A percentile compares a stretch with the other conserved stretches of the same genome.
phyloP scores from a whole-genome alignment of 2,797 vertebrate species.

The Sebastes nivosus region DNA sequence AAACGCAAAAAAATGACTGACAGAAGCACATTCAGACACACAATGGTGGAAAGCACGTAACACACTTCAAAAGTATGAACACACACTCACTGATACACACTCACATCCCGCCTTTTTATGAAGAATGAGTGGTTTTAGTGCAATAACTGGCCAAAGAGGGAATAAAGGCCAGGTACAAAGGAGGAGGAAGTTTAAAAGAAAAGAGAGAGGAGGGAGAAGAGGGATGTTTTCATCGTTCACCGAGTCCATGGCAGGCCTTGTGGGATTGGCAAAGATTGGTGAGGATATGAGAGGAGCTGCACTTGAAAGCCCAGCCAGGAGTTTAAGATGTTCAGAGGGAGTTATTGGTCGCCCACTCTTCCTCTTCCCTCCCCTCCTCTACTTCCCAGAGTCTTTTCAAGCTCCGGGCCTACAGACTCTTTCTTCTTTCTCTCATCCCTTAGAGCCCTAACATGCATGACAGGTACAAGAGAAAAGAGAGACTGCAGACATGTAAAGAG shows the following conservation, averaged over 20 bases:
- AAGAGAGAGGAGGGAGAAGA: slow-evolving; percentile 62
- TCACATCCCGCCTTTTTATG: background rate
- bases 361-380: slow-evolving; percentile 38
- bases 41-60: background rate
- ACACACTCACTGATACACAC: background rate
- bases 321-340: slow-evolving; percentile 79
- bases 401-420: slow-evolving; percentile 30
- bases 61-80: background rate
- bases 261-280: slow-evolving; percentile 51
- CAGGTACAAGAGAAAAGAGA: slow-evolving; percentile 48
- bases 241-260: slow-evolving; percentile 79
- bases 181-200: slow-evolving; percentile 14
- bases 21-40: slow-evolving; percentile 6
- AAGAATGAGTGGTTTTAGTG: background rate
- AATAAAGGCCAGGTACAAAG: slow-evolving; percentile 25
- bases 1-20: slow-evolving; percentile 32
- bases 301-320: slow-evolving; percentile 81
- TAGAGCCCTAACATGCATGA: slow-evolving; percentile 50
- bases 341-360: slow-evolving; percentile 52
- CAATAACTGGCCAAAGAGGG: slow-evolving; percentile 17
- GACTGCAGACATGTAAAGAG: slow-evolving; percentile 24
- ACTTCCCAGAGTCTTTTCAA: slow-evolving; percentile 60
- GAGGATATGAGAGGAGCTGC: slow-evolving; percentile 71
- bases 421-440: slow-evolving; percentile 68
- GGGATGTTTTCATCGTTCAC: slow-evolving; percentile 81